Conservation (phyloP, 2,113 vertebrate species). For the Pelecanus crispus region DNA sequence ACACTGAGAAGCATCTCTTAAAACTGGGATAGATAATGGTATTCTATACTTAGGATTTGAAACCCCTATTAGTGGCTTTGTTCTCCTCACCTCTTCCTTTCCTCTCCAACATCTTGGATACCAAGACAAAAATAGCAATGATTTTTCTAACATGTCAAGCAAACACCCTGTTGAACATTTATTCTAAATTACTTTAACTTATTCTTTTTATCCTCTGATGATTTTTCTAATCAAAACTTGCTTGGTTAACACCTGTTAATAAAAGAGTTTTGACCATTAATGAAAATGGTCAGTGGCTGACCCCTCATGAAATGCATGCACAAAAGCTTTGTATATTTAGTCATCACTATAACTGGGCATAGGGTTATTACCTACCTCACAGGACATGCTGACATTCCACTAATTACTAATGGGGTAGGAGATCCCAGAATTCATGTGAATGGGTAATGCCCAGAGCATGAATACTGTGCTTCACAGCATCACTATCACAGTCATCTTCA, state of each 20-base stretch:
- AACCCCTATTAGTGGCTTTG: background rate
- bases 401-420: background rate
- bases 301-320: background rate
- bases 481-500: background rate
- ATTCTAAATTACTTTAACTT: background rate
- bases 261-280: background rate
- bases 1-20: background rate
- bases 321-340: background rate
- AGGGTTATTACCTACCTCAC: background rate
- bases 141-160: background rate
- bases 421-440: background rate
- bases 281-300: background rate
- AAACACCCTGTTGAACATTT: background rate
- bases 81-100: background rate
- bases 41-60: background rate
- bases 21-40: background rate
- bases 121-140: background rate
- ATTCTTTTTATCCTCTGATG: background rate
- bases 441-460: background rate
- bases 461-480: background rate
- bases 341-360: background rate
- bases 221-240: background rate
- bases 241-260: background rate
- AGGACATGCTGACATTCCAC: background rate
- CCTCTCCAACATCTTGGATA: background rate